Evolutionary conservation across 2,888 invertebrate species (phyloP), one percentile per base, ranked within the genome.

Genomic region (Ametastegia equiseti): DNA sequence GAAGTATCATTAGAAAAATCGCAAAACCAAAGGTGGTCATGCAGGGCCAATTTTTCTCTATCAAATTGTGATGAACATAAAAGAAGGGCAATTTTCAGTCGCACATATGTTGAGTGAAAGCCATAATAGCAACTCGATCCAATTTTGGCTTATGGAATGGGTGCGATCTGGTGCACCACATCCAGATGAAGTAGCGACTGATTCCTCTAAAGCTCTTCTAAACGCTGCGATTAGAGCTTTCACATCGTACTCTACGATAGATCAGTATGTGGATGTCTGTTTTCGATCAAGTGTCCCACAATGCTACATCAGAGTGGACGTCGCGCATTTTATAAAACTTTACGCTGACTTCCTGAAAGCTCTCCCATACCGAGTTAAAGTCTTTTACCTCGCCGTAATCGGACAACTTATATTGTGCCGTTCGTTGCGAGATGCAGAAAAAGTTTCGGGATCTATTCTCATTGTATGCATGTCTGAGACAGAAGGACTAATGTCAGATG

Each of bases 101-200:
- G 19, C 71, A 4, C 84, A 86, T 80, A 84, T 86, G 85, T 13
- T 85, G 15, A 83, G 81, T 0, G 86, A 85, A 81, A 30, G 30
- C 1, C 84, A 86, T 6, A 73, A 79, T 15, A 83, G 83, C 0
- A 80, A 78, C n/a, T 60, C 54, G 0, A 86, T 85, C 11, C 83
- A 83, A 15, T 82, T 69, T 80, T 87, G 86, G 84, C 42, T 87
- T 0, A 81, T 80, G 80, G 81, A 82, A 36, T 86, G 86, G 85
- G 23, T 82, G 7, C 65, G 78, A 63, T 65, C 60, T 47, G 85
- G 85, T n/a, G 83, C 83, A 77, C 83, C 82, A 73, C 13, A 15
- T 23, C 86, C 85, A 39, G 81, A 80, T n/a, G 85, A 86, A 81
- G 81, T 84, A 7, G 83, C 85, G 19, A 80, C 57, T 1, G 85